Base-by-base conservation (phyloP, 1,140 invertebrate species). In the Neodiprion fabricii region DNA sequence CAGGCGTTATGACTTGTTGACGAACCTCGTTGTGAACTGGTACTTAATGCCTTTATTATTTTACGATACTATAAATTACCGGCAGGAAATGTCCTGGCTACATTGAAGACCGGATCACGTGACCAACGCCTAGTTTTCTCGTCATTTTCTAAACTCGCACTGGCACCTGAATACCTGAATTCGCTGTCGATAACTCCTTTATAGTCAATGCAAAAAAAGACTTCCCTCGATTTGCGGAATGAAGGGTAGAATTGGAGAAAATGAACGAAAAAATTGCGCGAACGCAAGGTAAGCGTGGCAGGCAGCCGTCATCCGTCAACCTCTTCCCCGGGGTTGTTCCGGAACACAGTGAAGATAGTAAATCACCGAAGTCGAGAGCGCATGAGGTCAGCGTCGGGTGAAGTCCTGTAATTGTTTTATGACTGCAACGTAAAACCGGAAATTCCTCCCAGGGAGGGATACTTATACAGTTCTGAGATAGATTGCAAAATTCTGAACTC, bases 11-110 rank as follows among this genome's bases (percentile, higher is more conserved):
- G 82, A 83, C 81, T 86, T 86, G 85, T 85, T 85, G 84, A 83
- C 82, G 81, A 76, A 73, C 72, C 73, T 78, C 75, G 76, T 81
- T 80, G 80, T 80, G 67, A 40, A 9, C 28, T 67, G 73, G 74
- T 72, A 79, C 72, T 85, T 84, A 85, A 84, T 82, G 82, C 76
- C 71, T 85, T 85, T 84, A 85, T 84, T 85, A 83, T 74, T 85
- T 85, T 83, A 83, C 73, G 79, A 61, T 61, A 17, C n/a, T 61
- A 61, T 61, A 61, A 61, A 61, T 61, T 61, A 61, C 53, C 28
- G 28, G 28, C 28, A 40, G 2, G 28, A 5, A 40, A 40, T 40
- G 4, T 40, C 28, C 28, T 40, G 28, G 28, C 28, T 40, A 40
- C 5, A 40, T 40, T 40, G 2, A 40, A 1, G 28, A 40, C 28